Evolutionary conservation across 2,888 invertebrate genomes (phyloP).

Genomic region (Tenthredo notha): DNA sequence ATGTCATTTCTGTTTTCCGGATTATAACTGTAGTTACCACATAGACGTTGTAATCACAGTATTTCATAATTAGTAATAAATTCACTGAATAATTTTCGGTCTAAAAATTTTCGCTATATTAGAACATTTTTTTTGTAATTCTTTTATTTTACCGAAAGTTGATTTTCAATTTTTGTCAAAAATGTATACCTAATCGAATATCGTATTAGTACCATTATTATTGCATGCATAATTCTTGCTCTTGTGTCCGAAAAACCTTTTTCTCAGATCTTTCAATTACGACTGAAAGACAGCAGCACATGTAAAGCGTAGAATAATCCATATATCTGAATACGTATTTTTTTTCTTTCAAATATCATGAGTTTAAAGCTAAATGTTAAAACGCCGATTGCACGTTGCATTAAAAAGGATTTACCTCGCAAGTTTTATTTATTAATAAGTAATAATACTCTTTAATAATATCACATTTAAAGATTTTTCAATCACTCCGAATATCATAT

Average conservation of each 20-base stretch:
- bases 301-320: background rate
- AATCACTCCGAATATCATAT: background rate
- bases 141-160: background rate
- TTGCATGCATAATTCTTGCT: background rate
- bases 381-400: slow-evolving; percentile 16
- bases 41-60: background rate
- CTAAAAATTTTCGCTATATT: background rate
- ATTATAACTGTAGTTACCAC: background rate
- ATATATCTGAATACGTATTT: background rate
- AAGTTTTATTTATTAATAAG: slow-evolving; percentile 19
- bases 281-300: background rate
- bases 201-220: background rate
- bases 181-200: background rate
- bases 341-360: background rate
- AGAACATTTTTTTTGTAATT: background rate
- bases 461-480: slow-evolving; percentile 28
- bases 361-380: background rate
- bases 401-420: background rate
- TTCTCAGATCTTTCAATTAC: background rate
- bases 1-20: background rate
- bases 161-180: background rate
- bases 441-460: slow-evolving; percentile 38
- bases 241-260: background rate
- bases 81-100: background rate
- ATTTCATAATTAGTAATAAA: background rate